Conservation (phyloP, 2,888 invertebrate species). For the Cecidostiba fungosa region DNA sequence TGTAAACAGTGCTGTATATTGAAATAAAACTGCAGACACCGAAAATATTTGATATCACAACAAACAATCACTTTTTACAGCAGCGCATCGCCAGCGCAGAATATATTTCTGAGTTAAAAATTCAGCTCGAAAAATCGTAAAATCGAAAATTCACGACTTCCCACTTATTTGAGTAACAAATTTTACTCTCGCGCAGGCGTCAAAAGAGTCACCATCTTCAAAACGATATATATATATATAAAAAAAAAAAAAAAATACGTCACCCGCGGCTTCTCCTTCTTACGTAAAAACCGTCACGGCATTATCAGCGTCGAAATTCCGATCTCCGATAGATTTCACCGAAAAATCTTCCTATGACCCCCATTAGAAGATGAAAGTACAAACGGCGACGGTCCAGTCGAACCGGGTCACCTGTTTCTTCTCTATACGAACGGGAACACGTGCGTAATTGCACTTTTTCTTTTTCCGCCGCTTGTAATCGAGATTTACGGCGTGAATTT, state of each 20-base stretch:
- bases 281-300: too few species aligned
- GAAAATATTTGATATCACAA: neutral
- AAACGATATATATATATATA: too few species aligned
- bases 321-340: neutral
- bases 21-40: neutral
- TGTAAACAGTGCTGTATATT: neutral
- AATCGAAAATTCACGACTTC: neutral
- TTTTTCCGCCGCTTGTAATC: neutral
- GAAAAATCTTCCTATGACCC: neutral
- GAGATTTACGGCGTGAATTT: conserved; percentile 4
- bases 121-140: neutral
- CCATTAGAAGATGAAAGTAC: conserved; percentile 19
- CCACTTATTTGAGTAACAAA: neutral
- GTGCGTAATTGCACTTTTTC: conserved; percentile 11
- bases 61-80: neutral
- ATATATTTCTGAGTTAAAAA: neutral
- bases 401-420: conserved; percentile 50
- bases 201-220: neutral
- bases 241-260: neutral
- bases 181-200: neutral
- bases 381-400: neutral
- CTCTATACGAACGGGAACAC: conserved; percentile 19
- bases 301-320: neutral
- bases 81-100: too few species aligned
- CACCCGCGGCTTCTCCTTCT: neutral